A percentile compares a stretch with the other conserved stretches of the same genome.
These are phyloP conservation scores for Polymixis lichenea DNA, from an alignment of 2,888 invertebrate species.

Conservation along the genomic window DNA sequence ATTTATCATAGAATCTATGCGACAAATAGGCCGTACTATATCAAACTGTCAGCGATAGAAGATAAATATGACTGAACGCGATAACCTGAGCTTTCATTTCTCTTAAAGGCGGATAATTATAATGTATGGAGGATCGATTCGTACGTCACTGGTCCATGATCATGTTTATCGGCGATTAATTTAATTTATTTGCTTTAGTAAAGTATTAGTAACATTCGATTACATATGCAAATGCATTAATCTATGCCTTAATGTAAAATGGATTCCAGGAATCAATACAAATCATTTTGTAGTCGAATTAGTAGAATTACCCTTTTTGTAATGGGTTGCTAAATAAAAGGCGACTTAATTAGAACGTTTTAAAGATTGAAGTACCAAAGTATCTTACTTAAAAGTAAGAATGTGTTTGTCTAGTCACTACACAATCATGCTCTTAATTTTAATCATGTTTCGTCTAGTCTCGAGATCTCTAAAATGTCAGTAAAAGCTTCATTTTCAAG, in stretches of 20 bases:
- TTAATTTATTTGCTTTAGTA: background rate
- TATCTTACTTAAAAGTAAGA: conserved; percentile 6
- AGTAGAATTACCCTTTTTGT: too few species aligned
- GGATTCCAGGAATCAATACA: background rate
- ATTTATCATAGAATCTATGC: conserved; percentile 51
- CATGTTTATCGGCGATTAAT: background rate
- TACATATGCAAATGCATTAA: background rate
- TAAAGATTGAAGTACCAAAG: background rate
- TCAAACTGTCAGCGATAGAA: conserved; percentile 51
- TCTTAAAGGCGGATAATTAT: conserved; percentile 36
- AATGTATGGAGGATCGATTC: conserved; percentile 3
- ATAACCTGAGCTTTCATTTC: conserved; percentile 40
- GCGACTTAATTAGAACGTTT: background rate
- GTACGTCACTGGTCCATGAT: conserved; percentile 15
- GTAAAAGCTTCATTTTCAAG: background rate
- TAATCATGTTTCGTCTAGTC: conserved; percentile 10
- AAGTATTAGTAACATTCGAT: background rate
- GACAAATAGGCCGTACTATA: conserved; percentile 57
- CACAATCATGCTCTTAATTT: background rate
- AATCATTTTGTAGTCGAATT: background rate
- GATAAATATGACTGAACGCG: conserved; percentile 46
- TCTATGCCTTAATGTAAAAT: background rate
- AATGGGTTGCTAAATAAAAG: background rate
- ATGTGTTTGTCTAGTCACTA: background rate
- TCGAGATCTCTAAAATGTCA: background rate